Evolutionary conservation across 1,140 invertebrate species (phyloP), one percentile per base, ranked within the genome.

Genomic region (Cephus cinctus): DNA sequence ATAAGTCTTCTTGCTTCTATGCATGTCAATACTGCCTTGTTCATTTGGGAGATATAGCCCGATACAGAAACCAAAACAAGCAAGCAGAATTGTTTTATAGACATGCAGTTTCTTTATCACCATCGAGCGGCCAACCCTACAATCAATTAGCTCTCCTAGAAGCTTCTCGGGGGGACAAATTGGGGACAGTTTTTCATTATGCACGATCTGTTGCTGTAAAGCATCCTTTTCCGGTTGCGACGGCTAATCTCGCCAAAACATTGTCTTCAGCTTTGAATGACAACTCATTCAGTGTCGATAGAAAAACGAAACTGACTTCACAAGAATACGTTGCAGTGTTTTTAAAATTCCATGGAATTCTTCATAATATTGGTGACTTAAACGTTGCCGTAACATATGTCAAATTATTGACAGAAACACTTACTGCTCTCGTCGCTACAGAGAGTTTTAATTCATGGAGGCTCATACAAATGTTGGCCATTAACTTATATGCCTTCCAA

Each of bases 11-110:
- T 2, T 89, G 87, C 62, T 80, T 88, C 43, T 93, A 93, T 65
- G 86, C 91, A 42, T 90, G 88, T 64, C 90, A 93, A 59, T 87
- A 93, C 71, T 92, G 89, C 67, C 78, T 92, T 18, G 89, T 94
- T 31, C 91, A 93, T 73, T 77, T 93, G 8, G 91, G 91, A 3
- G 91, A 93, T 69, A 83, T 94, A 69, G 88, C 90, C 22, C 81
- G 91, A 8, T 94, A 94, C 64, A 78, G 87, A 44, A 88, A 89
- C 61, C 86, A 90, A 67, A 83, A 84, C 48, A 80, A 83, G 22
- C 86, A 90, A 66, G 90, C 91, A 0, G 88, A 93, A 69, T 54
- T 74, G 39, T 78, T 78, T 55, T 81, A 81, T 61, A 85, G 86
- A 57, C 89, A 92, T 72, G 90, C 90, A 23, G 84, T 92, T 16